Evolutionary conservation across 2,113 vertebrate species (phyloP).

Genomic region (Leiothrix lutea): DNA sequence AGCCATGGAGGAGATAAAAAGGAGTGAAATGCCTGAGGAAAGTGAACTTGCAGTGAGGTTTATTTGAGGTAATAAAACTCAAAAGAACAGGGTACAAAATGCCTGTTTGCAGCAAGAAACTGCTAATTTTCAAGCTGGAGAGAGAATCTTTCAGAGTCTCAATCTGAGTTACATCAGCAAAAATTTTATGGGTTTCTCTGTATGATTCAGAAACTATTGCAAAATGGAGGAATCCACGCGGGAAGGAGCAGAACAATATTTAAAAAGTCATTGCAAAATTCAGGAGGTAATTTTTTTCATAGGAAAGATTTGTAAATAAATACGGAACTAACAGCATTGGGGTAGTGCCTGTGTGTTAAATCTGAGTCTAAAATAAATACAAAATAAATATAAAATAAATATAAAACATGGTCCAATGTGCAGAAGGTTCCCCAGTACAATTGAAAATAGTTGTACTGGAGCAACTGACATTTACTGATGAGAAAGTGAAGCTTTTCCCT

Average conservation of each 20-base stretch:
- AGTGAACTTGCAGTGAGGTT: background rate
- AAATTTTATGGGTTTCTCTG: background rate
- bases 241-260: background rate
- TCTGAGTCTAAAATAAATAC: background rate
- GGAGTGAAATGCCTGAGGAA: background rate
- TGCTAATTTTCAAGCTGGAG: background rate
- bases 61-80: background rate
- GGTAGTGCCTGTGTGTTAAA: background rate
- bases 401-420: background rate
- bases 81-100: background rate
- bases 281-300: background rate
- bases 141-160: background rate
- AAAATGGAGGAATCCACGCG: background rate
- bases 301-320: background rate
- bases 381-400: background rate
- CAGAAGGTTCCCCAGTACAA: background rate
- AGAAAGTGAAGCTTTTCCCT: background rate
- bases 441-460: background rate
- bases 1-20: accelerated
- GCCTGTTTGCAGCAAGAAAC: background rate
- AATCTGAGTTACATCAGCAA: background rate
- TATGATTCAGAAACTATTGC: background rate
- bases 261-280: background rate
- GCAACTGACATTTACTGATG: background rate
- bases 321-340: accelerated